Percentiles rank a stretch among this genome's conserved stretches.
phyloP scores from a whole-genome alignment of 1,140 invertebrate genomes.

The Kradibia gibbosae region DNA sequence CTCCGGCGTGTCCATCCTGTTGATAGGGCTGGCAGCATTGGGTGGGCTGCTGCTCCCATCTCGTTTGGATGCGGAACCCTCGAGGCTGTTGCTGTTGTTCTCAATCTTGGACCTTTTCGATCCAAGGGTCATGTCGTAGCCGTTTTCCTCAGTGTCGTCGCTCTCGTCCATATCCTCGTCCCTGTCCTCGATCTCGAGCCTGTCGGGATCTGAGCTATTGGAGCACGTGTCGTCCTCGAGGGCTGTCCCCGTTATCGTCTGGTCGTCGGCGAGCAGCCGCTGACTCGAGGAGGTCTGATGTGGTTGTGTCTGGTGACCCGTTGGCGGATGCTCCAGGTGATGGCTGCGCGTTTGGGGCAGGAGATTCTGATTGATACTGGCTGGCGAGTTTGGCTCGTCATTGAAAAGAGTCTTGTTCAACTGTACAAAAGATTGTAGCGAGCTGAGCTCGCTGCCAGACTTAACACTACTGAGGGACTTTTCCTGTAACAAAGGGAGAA shows the following conservation, averaged over 20 bases:
- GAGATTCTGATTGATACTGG: conserved; percentile 70
- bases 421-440: conserved; percentile 67
- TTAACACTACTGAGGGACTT: conserved; percentile 71
- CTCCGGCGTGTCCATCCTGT: conserved; percentile 73
- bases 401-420: conserved; percentile 69
- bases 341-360: conserved; percentile 69
- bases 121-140: conserved; percentile 68
- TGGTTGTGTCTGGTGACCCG: conserved; percentile 57
- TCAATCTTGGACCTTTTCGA: conserved; percentile 59
- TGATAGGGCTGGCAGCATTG: conserved; percentile 63
- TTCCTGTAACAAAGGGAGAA: conserved; percentile 56
- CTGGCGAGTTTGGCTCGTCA: conserved; percentile 64
- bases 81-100: conserved; percentile 56
- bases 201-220: conserved; percentile 75
- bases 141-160: conserved; percentile 55
- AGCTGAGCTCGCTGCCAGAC: conserved; percentile 63
- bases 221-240: conserved; percentile 69
- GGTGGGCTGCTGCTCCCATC: conserved; percentile 42
- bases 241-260: conserved; percentile 36
- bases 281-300: conserved; percentile 51
- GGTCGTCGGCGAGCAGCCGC: conserved; percentile 58
- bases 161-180: conserved; percentile 11
- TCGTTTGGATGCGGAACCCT: conserved; percentile 57
- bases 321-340: conserved; percentile 63
- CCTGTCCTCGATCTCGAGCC: conserved; percentile 53